Base-by-base conservation (phyloP, 2,888 invertebrate species). In the Nebria salina region DNA sequence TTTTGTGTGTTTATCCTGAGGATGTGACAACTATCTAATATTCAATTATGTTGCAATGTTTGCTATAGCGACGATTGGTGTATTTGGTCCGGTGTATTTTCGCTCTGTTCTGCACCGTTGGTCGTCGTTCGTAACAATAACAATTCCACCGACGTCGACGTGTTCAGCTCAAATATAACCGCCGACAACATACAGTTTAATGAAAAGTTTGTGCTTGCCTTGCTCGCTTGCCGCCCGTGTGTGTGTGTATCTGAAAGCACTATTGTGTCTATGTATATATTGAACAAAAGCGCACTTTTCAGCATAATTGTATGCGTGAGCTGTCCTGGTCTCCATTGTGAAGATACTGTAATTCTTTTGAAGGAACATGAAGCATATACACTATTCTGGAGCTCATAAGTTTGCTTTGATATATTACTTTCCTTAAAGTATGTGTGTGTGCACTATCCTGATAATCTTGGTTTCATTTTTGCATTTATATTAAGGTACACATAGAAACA, bases 171-270 rank as follows among this genome's bases (percentile, higher is more conserved):
- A 70, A 70, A 70, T 70, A 70, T 70, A 70, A 70, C 70, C 70
- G 70, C 70, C 70, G 70, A 70, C 70, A 70, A 70, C 70, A 54
- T 54, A 54, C 54, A 76, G 68, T 76, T 77, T 78, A 78, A 78
- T 78, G 78, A 78, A 78, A 78, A 73, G 65, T 78, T 77, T 65
- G 78, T 11, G 65, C 66, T 9, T 64, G 76, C 76, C 70, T 70
- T 70, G 76, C 70, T 68, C 76, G 68, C 66, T 66, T 34, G 66
- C 9, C 66, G 76, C 15, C 76, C 13, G 64, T 20, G 41, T 72
- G 72, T 34, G 72, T 34, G 74, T 74, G 1, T 43, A 43, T 43
- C 6, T 43, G 13, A 54, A 54, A 7, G 54, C 54, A 13, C 54
- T 54, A 11, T 43, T 43, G 43, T 43, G 43, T 54, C 11, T 54